These are phyloP conservation scores for Sebastolobus altivelis DNA, from an alignment of 2,797 vertebrate genomes.

Conservation along the genomic window DNA sequence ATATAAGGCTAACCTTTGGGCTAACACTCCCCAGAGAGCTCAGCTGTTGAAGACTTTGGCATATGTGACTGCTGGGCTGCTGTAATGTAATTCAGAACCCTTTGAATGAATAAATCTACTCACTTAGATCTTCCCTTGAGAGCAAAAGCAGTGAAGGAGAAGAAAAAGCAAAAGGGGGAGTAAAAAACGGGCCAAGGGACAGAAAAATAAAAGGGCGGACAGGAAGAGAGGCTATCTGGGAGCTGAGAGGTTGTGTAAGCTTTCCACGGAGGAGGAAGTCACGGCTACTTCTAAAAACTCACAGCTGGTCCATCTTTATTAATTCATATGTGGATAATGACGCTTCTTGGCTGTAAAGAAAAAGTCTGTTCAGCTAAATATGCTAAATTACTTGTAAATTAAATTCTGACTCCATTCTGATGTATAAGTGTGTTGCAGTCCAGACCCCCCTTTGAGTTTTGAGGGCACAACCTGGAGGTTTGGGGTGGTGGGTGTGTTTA, in stretches of 20 bases:
- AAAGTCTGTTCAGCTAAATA: slow-evolving; percentile 20
- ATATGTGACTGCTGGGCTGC: slow-evolving; percentile 76
- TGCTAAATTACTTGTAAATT: slow-evolving; percentile 25
- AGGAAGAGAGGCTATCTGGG: slow-evolving; percentile 61
- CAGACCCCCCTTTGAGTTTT: slow-evolving; percentile 38
- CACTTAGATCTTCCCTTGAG: slow-evolving; percentile 79
- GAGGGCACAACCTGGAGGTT: slow-evolving; percentile 51
- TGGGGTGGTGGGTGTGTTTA: neutral
- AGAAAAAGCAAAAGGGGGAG: slow-evolving; percentile 51
- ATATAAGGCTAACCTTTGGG: slow-evolving; percentile 80
- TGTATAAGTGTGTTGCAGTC: slow-evolving; percentile 36
- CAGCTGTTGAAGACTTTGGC: slow-evolving; percentile 77
- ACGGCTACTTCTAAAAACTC: slow-evolving; percentile 60
- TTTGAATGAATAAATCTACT: slow-evolving; percentile 85
- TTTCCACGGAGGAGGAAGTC: slow-evolving; percentile 56
- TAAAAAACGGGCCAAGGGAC: slow-evolving; percentile 62
- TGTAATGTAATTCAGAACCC: slow-evolving; percentile 83
- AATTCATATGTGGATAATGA: slow-evolving; percentile 58
- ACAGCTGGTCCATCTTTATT: slow-evolving; percentile 46
- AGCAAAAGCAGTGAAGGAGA: slow-evolving; percentile 61
- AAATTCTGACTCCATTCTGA: slow-evolving; percentile 31
- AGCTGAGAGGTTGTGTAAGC: slow-evolving; percentile 56
- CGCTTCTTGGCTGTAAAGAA: slow-evolving; percentile 31
- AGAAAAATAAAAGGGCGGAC: slow-evolving; percentile 54
- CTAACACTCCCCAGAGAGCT: slow-evolving; percentile 69